Conservation (phyloP, 2,797 vertebrate species). For the Micrastur ruficollis region DNA sequence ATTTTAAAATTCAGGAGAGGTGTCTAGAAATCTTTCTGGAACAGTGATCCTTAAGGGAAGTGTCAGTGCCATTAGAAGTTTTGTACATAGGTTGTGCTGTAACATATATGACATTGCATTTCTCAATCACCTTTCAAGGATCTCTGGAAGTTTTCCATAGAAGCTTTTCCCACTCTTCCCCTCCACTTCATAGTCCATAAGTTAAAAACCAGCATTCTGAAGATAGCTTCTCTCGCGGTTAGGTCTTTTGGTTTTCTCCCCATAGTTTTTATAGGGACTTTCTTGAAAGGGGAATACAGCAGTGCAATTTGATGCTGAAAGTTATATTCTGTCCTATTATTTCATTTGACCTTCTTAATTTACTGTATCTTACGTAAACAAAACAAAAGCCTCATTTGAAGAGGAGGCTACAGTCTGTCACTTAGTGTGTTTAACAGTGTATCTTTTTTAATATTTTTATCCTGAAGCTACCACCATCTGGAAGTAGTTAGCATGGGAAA, state of each 20-base stretch:
- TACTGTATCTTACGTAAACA: neutral
- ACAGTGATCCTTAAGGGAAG: neutral
- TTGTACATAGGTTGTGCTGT: neutral
- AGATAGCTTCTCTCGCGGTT: neutral
- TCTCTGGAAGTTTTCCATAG: neutral
- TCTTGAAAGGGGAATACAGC: neutral
- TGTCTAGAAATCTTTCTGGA: neutral
- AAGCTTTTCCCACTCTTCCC: neutral
- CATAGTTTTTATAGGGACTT: neutral
- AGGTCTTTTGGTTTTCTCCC: neutral
- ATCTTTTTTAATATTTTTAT: neutral
- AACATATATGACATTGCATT: neutral
- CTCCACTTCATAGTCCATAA: neutral
- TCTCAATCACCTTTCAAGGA: neutral
- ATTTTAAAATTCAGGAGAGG: neutral
- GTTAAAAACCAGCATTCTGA: neutral
- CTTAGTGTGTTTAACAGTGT: neutral
- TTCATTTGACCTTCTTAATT: neutral
- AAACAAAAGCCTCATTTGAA: neutral
- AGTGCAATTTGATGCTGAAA: neutral
- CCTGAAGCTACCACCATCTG: neutral
- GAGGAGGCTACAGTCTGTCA: neutral
- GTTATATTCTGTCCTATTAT: neutral
- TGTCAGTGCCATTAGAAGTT: neutral
- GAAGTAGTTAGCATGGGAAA: neutral